These are phyloP conservation scores for Leptopilina boulardi DNA, from an alignment of 1,140 invertebrate species.

Conservation along the genomic window DNA sequence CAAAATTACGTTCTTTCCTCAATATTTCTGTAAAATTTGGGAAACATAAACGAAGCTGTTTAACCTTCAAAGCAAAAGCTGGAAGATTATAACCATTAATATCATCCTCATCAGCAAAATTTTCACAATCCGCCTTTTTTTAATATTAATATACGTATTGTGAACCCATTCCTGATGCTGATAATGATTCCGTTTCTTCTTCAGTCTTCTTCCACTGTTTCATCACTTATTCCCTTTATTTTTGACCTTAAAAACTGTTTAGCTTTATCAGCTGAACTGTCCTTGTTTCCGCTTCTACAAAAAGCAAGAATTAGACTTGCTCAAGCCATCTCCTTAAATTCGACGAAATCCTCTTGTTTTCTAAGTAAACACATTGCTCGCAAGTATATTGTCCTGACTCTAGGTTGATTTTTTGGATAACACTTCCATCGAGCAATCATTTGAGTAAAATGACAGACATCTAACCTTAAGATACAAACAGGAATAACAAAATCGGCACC, in stretches of 20 bases:
- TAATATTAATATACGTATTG: neutral
- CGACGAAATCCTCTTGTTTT: neutral
- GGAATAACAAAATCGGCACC: neutral
- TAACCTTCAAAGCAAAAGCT: neutral
- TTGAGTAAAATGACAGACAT: neutral
- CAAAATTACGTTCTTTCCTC: neutral
- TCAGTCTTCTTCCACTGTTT: neutral
- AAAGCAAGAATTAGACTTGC: neutral
- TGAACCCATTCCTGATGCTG: neutral
- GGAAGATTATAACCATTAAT: neutral
- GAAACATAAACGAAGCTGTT: neutral
- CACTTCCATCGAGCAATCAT: neutral
- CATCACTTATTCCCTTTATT: neutral
- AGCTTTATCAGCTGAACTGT: neutral
- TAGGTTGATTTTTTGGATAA: neutral
- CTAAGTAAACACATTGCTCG: neutral
- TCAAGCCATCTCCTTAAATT: neutral
- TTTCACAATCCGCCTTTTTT: neutral
- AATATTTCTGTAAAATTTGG: neutral
- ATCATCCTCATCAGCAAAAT: neutral
- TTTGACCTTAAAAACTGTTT: neutral
- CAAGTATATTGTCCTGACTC: neutral
- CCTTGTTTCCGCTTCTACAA: neutral
- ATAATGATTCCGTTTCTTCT: neutral
- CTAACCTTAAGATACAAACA: neutral